A percentile compares a stretch with the other conserved stretches of the same genome.
These are phyloP conservation scores for Lycaon pictus DNA, from an alignment of 2,113 vertebrate genomes.

Conservation along the genomic window DNA sequence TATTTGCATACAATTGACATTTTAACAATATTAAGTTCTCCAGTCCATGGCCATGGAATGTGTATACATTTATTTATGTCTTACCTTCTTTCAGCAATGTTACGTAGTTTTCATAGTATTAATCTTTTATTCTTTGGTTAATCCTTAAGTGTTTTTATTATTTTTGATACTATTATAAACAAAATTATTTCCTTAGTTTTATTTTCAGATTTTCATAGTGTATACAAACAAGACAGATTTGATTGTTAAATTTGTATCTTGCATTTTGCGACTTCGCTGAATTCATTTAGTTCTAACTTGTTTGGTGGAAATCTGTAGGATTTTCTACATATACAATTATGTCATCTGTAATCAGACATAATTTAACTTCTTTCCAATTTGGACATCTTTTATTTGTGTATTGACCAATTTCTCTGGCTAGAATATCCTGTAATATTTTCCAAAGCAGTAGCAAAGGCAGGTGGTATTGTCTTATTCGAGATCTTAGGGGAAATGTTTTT, in stretches of 20 bases:
- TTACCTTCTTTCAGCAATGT: neutral
- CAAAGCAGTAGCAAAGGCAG: neutral
- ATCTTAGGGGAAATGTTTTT: neutral
- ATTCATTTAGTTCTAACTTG: neutral
- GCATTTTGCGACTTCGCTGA: neutral
- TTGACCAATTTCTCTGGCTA: neutral
- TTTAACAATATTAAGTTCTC: neutral
- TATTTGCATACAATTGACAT: neutral
- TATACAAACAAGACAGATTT: neutral
- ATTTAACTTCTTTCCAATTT: neutral
- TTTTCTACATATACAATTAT: neutral
- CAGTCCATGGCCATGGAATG: neutral
- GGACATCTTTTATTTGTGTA: neutral
- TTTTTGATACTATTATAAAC: neutral
- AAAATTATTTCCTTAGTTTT: neutral
- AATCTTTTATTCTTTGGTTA: neutral
- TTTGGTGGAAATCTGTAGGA: neutral
- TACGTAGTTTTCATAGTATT: neutral
- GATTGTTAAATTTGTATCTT: neutral
- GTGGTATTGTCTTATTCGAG: neutral
- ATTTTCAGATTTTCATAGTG: neutral
- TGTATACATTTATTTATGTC: neutral
- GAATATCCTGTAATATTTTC: neutral
- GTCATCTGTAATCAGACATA: neutral
- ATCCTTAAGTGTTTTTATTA: neutral